phyloP scores from a whole-genome alignment of 2,797 vertebrate genomes.

The Falco rusticolus region DNA sequence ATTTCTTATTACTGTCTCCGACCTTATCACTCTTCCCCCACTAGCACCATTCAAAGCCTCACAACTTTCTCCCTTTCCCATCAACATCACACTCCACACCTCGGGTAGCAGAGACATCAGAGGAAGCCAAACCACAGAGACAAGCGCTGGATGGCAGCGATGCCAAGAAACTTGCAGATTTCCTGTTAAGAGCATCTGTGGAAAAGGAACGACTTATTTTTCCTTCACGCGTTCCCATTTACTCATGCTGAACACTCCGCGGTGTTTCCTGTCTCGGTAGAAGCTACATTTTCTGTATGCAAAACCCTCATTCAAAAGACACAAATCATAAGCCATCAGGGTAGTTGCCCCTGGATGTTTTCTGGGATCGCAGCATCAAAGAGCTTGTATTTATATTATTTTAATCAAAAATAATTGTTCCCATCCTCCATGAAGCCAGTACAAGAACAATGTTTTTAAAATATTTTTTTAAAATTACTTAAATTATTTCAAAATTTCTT shows the following conservation, averaged over 20 bases:
- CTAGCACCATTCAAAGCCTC: background rate
- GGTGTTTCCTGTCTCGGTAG: background rate
- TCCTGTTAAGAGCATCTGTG: background rate
- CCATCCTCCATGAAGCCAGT: background rate
- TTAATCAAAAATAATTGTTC: background rate
- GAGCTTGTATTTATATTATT: background rate
- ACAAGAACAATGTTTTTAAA: background rate
- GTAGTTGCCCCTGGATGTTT: background rate
- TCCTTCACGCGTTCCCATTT: background rate
- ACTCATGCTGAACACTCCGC: background rate
- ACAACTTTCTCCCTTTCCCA: background rate
- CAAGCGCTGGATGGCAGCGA: background rate
- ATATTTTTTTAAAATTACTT: too few species aligned
- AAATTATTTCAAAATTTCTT: background rate
- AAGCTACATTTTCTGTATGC: background rate
- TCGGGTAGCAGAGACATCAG: background rate
- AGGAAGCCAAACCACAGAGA: background rate
- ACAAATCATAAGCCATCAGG: background rate
- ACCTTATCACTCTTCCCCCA: background rate
- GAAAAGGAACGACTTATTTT: background rate
- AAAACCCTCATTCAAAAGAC: background rate
- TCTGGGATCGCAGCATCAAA: background rate
- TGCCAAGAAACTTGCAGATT: background rate
- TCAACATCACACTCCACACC: fast-evolving
- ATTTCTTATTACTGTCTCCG: background rate